Base-by-base conservation (phyloP, 2,888 invertebrate species). In the Blastobasis lacticolella region DNA sequence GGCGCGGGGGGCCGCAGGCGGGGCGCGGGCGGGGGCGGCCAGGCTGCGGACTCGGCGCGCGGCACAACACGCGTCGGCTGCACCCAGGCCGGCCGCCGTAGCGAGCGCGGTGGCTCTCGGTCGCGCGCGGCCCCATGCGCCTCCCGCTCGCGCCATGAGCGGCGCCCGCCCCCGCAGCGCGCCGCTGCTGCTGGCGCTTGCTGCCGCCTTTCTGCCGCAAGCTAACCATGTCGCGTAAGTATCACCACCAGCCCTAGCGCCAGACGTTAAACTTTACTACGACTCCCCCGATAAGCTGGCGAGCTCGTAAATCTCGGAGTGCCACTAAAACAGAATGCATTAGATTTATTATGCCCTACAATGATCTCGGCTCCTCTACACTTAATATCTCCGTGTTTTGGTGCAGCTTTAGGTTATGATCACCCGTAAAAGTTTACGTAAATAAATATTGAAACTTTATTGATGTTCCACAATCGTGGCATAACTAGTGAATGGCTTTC, bases 221-320 rank as follows among this genome's bases (percentile, higher is more conserved):
- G 88, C 85, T 62, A 88, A 90, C 75, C 89, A 89, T 77, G 91
- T 91, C 77, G 91, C 90, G 91, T 91, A 75, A 91, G 91, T 91
- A 88, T 61, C 38, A 52, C 50, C 50, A 44, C 45, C 38, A 7
- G 5, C 38, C 6, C 37, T 23, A 9, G 10, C 38, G 10, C 37
- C 5, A 10, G 45, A 60, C 55, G 57, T 57, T 54, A 62, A 65
- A 58, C 52, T 66, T 67, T 58, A 57, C 37, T 55, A 64, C 56
- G 57, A 46, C 58, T 56, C 52, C 51, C 52, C 42, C 56, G 57
- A 63, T 65, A 63, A 63, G 57, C 61, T 64, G 53, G 54, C 57
- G 56, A 57, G 64, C 58, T 69, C 69, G 64, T 71, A 71, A 72
- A 77, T 68, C 66, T 61, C 54, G 48, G 57, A 57, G 59, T 53